Evolutionary conservation across 2,888 invertebrate species (phyloP).

Genomic region (Melinopterus prodromus): DNA sequence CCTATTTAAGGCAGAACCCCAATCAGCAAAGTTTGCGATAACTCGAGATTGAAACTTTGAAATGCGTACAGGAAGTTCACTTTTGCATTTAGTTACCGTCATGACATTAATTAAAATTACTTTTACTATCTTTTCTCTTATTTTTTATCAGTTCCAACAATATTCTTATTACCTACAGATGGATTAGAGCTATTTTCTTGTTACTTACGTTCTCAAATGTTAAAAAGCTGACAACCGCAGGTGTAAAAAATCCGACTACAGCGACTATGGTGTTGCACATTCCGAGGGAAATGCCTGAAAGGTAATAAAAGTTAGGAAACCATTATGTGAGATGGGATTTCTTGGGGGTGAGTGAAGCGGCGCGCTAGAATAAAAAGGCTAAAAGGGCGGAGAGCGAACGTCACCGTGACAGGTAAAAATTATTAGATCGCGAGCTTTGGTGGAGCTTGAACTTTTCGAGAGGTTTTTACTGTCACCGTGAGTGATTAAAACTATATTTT

Average conservation of each 20-base stretch:
- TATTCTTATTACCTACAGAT: background rate
- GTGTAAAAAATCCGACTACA: slow-evolving; percentile 69
- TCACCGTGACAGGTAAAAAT: background rate
- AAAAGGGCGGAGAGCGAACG: background rate
- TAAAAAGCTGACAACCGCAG: slow-evolving; percentile 68
- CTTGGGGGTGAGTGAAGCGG: background rate
- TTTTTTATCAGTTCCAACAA: no score
- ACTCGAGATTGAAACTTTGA: background rate
- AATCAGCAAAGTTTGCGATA: background rate
- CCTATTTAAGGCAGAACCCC: background rate
- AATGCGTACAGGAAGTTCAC: background rate
- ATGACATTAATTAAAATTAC: no score
- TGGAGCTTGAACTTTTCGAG: background rate
- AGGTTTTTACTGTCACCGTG: background rate
- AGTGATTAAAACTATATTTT: background rate
- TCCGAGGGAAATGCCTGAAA: slow-evolving; percentile 67
- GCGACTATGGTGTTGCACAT: slow-evolving; percentile 68
- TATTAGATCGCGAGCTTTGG: background rate
- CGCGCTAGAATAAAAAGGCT: background rate
- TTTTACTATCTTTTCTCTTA: no score
- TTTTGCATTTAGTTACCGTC: background rate
- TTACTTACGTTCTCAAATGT: slow-evolving; percentile 70
- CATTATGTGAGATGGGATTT: background rate
- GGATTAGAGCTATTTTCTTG: slow-evolving; percentile 18
- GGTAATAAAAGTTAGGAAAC: slow-evolving; percentile 32